phyloP scores from a whole-genome alignment of 2,888 invertebrate genomes.

The Cybosia mesomella region DNA sequence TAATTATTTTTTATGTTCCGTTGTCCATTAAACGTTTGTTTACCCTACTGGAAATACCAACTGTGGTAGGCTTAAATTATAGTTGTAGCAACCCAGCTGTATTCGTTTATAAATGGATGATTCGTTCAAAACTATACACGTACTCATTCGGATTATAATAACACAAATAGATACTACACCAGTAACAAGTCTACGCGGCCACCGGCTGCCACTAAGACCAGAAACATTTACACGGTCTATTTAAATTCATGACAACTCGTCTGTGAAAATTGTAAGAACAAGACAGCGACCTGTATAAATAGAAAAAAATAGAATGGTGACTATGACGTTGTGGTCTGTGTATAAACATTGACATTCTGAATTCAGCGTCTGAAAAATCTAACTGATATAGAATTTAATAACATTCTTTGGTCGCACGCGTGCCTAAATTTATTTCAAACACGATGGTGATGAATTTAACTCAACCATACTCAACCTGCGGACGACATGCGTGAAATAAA shows the following conservation, averaged over 20 bases:
- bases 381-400: no score
- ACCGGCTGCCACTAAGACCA: neutral
- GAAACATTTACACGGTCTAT: constrained; percentile 3
- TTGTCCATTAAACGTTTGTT: neutral
- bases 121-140: neutral
- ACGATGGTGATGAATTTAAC: neutral
- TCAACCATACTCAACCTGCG: neutral
- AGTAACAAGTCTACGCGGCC: neutral
- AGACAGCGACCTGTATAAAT: neutral
- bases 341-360: neutral
- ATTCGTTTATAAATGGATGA: neutral
- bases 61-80: neutral
- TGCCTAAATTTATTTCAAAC: neutral
- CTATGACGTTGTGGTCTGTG: neutral
- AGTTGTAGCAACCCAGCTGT: neutral
- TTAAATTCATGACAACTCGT: constrained; percentile 6
- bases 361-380: neutral
- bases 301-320: neutral
- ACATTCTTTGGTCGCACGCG: no score
- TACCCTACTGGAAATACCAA: neutral
- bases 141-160: neutral
- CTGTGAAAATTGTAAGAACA: neutral
- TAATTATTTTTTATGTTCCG: neutral
- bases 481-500: neutral
- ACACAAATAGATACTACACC: neutral